Base-by-base conservation (phyloP, 1,140 invertebrate genomes). In the Drosophila parabipectinata region DNA sequence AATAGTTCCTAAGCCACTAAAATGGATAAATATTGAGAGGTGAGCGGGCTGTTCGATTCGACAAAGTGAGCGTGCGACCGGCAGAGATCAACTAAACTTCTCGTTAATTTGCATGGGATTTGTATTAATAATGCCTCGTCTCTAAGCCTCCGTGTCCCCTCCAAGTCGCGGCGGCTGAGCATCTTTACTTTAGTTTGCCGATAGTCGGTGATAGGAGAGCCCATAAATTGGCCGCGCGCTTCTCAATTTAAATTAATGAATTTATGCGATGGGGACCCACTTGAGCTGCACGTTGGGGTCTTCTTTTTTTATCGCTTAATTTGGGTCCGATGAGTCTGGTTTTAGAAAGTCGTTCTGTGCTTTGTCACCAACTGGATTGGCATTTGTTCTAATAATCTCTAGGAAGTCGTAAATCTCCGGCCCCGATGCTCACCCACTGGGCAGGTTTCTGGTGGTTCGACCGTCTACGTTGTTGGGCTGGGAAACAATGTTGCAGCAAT, bases 321-420 rank as follows among this genome's bases (percentile, higher is more conserved):
- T 76, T 68, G 54, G 63, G 52, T 57, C 53, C 61, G 37, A 44
- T 44, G 48, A 54, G 18, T 69, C 62, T 41, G 34, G 51, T 67
- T 47, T 87, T 88, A 87, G 83, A 87, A 87, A 87, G 83, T 87
- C 81, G 83, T 88, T 87, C 61, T 85, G 53, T 48, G 50, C 62
- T 52, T 63, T 66, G 72, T 75, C 72, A 75, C 72, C 72, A 75
- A 75, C 72, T 75, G 72, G 72, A 41, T 32, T 50, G 37, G 7
- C 37, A 39, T 60, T 53, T 61, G 41, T 58, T 71, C 62, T 69
- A 50, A 60, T 79, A 52, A 75, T 76, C 55, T 80, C 60, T 77
- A 72, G 82, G 82, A 84, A 84, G 68, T 84, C 81, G 82, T 80
- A 84, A 85, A 84, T 87, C 79, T 85, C 53, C 55, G 37, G 60